Conservation (phyloP, 2,888 invertebrate species). For the Diplazon laetatorius region DNA sequence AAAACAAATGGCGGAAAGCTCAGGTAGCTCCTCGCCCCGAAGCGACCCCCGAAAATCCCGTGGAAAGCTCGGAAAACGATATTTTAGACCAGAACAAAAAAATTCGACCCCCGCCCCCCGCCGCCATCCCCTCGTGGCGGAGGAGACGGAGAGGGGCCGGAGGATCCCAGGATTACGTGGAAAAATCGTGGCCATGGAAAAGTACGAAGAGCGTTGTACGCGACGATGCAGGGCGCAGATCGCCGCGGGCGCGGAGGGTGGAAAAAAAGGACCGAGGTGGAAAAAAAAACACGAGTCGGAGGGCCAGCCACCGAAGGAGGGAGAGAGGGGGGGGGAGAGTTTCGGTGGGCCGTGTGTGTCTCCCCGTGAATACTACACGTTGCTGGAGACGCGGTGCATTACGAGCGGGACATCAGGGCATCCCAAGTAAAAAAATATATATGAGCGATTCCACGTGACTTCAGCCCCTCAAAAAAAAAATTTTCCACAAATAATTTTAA, state of each 20-base stretch:
- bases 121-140: conserved; percentile 25
- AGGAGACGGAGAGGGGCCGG: conserved; percentile 26
- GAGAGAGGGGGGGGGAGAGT: conserved; percentile 50
- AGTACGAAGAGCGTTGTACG: conserved; percentile 58
- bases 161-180: conserved; percentile 64
- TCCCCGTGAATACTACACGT: conserved; percentile 69
- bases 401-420: conserved; percentile 71
- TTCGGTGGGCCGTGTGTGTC: conserved; percentile 72
- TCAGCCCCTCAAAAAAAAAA: too few relatives aligned
- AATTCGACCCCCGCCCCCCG: conserved; percentile 5
- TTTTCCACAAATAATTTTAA: too few relatives aligned
- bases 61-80: conserved; percentile 38
- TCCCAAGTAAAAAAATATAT: too few relatives aligned
- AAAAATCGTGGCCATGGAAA: conserved; percentile 66
- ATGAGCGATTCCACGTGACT: too few relatives aligned
- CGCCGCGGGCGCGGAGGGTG: conserved; percentile 44
- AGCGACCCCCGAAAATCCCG: conserved; percentile 27
- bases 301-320: conserved; percentile 22
- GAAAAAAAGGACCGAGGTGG: conserved; percentile 53
- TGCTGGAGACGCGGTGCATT: conserved; percentile 61
- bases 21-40: conserved; percentile 3
- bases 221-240: conserved; percentile 18
- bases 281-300: conserved; percentile 50
- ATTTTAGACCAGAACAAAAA: conserved; percentile 27
- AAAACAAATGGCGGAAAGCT: background rate